phyloP scores from a whole-genome alignment of 2,797 vertebrate genomes.

The Danio jaintianensis region DNA sequence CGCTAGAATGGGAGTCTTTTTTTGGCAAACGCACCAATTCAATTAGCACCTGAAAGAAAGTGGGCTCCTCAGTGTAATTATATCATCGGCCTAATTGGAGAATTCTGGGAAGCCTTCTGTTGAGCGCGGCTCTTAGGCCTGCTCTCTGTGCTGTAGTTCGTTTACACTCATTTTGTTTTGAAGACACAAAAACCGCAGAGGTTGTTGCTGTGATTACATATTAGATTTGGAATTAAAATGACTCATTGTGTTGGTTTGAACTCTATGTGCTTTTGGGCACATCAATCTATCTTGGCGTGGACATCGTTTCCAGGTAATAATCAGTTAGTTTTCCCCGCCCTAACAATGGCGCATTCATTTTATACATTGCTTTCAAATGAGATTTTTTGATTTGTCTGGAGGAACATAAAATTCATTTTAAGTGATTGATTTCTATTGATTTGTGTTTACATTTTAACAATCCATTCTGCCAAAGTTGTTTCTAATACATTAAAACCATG shows the following conservation, averaged over 20 bases:
- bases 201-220: constrained; percentile 36
- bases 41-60: constrained; percentile 79
- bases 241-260: constrained; percentile 35
- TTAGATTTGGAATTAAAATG: constrained; percentile 42
- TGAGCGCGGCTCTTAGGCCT: constrained; percentile 67
- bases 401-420: background rate
- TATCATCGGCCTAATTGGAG: constrained; percentile 85
- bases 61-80: constrained; percentile 77
- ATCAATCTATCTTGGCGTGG: constrained; percentile 45
- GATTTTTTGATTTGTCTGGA: background rate
- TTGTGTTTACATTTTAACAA: background rate
- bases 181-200: constrained; percentile 20
- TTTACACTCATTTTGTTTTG: constrained; percentile 72
- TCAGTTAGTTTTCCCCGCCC: constrained; percentile 4
- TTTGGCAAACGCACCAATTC: constrained; percentile 75
- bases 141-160: constrained; percentile 74
- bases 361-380: background rate
- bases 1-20: constrained; percentile 67
- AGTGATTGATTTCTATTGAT: background rate
- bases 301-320: constrained; percentile 38
- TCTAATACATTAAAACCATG: background rate
- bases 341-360: background rate
- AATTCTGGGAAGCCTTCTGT: constrained; percentile 76
- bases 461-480: background rate
- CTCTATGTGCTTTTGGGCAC: constrained; percentile 13